These are phyloP conservation scores for Deroplatys truncata DNA, from an alignment of 2,888 invertebrate species.

Conservation along the genomic window DNA sequence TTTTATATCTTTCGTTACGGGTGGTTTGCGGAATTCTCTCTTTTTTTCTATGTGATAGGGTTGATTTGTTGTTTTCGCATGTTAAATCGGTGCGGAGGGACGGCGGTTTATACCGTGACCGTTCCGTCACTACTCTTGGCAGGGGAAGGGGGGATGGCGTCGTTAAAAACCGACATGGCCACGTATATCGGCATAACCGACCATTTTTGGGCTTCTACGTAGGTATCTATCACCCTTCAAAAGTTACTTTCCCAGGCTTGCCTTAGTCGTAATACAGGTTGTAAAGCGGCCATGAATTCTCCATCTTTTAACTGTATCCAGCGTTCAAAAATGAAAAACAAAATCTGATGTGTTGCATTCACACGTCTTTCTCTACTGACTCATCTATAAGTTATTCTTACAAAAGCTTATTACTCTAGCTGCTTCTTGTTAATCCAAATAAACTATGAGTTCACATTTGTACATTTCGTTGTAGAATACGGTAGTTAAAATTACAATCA, in stretches of 20 bases:
- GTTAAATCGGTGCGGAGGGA: background rate
- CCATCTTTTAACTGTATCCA: background rate
- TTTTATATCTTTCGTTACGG: conserved; percentile 11
- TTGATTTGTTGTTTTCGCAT: background rate
- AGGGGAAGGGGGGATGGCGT: background rate
- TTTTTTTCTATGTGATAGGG: background rate
- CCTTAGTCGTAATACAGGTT: background rate
- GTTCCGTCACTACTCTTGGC: background rate
- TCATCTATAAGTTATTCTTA: too few relatives aligned
- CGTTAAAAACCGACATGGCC: background rate
- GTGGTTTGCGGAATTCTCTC: conserved; percentile 2
- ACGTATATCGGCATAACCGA: background rate
- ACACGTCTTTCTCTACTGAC: too few relatives aligned
- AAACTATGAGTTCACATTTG: too few relatives aligned
- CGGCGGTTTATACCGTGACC: background rate
- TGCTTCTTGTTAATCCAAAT: too few relatives aligned
- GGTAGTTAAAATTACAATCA: too few relatives aligned
- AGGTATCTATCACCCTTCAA: background rate
- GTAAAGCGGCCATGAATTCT: background rate
- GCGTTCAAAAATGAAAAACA: too few relatives aligned
- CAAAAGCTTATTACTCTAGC: too few relatives aligned
- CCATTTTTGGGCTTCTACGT: background rate
- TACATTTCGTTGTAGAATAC: too few relatives aligned
- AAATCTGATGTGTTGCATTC: too few relatives aligned
- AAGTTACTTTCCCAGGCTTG: background rate